A percentile compares a stretch with the other conserved stretches of the same genome.
Conservation (phyloP, 2,113 vertebrate genomes). For the Cardinalis cardinalis region DNA sequence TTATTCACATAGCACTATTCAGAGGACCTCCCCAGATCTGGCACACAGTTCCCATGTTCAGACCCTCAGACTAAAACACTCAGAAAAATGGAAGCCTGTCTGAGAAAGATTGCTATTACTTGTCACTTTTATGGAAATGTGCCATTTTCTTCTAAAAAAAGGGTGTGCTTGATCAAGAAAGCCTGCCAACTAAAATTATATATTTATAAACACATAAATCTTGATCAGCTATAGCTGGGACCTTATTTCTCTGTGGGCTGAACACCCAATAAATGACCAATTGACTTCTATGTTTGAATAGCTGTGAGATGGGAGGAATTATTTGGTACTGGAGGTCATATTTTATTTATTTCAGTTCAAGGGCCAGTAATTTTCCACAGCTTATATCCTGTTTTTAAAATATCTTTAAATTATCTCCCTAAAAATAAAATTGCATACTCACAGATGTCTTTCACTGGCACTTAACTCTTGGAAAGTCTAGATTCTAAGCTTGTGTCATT, state of each 20-base stretch:
- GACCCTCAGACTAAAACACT: background rate
- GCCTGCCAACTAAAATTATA: slow-evolving; percentile 20
- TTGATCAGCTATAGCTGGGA: slow-evolving; percentile 11
- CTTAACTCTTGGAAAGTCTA: background rate
- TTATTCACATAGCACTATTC: background rate
- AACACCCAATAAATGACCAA: slow-evolving; percentile 33
- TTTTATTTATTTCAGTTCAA: slow-evolving; percentile 56
- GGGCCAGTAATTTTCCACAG: slow-evolving; percentile 45
- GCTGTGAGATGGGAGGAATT: slow-evolving; percentile 10
- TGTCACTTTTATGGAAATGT: slow-evolving; percentile 47
- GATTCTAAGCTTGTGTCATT: background rate
- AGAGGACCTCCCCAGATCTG: background rate
- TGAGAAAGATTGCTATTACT: slow-evolving; percentile 35
- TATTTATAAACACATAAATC: slow-evolving; percentile 60
- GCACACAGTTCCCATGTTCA: background rate
- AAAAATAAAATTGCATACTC: slow-evolving; percentile 33
- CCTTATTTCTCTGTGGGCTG: background rate
- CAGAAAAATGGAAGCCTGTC: slow-evolving; percentile 17
- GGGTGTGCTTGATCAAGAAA: slow-evolving; percentile 24
- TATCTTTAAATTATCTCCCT: slow-evolving; percentile 31
- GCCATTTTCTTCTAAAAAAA: slow-evolving; percentile 40
- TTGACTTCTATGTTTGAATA: slow-evolving; percentile 38
- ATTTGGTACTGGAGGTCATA: slow-evolving; percentile 28
- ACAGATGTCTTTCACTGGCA: background rate
- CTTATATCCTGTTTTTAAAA: slow-evolving; percentile 46